Conservation (phyloP, 2,113 vertebrate species). For the Protomyctophum bolini region DNA sequence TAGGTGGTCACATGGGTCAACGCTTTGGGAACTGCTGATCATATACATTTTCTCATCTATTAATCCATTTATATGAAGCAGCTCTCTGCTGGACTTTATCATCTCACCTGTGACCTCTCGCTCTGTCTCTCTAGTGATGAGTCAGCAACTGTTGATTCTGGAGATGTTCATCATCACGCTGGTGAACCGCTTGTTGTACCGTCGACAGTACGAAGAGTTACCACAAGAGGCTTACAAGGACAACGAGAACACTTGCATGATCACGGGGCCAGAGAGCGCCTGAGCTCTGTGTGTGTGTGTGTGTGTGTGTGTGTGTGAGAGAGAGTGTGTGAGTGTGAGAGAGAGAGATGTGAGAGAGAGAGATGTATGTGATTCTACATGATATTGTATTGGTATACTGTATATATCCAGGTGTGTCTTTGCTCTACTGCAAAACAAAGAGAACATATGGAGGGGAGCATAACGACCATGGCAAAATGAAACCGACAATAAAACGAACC, state of each 20-base stretch:
- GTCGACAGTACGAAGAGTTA: slow-evolving; percentile 77
- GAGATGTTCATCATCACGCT: slow-evolving; percentile 90
- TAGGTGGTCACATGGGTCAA: too few relatives aligned
- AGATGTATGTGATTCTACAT: slow-evolving; percentile 2
- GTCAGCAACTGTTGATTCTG: slow-evolving; percentile 85
- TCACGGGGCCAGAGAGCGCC: slow-evolving; percentile 31
- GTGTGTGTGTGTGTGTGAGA: slow-evolving; percentile 18
- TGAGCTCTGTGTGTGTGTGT: slow-evolving; percentile 40
- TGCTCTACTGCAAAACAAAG: too few relatives aligned
- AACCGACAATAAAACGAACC: too few relatives aligned
- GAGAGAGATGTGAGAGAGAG: slow-evolving; percentile 19
- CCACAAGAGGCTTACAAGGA: slow-evolving; percentile 55
- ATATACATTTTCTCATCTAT: too few relatives aligned
- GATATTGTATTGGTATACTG: too few relatives aligned
- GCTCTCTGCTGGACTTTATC: background rate
- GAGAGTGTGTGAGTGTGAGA: slow-evolving; percentile 22
- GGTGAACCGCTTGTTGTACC: slow-evolving; percentile 80
- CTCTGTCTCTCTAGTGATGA: slow-evolving; percentile 72
- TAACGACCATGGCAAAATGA: too few relatives aligned
- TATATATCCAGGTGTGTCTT: too few relatives aligned
- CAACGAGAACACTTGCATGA: slow-evolving; percentile 58
- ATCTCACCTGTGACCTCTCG: background rate
- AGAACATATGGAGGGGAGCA: too few relatives aligned
- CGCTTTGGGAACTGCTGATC: too few relatives aligned
- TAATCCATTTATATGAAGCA: background rate